A percentile compares a stretch with the other conserved stretches of the same genome.
Conservation (phyloP, 2,888 invertebrate genomes). For the Liopterus haemorrhoidalis region DNA sequence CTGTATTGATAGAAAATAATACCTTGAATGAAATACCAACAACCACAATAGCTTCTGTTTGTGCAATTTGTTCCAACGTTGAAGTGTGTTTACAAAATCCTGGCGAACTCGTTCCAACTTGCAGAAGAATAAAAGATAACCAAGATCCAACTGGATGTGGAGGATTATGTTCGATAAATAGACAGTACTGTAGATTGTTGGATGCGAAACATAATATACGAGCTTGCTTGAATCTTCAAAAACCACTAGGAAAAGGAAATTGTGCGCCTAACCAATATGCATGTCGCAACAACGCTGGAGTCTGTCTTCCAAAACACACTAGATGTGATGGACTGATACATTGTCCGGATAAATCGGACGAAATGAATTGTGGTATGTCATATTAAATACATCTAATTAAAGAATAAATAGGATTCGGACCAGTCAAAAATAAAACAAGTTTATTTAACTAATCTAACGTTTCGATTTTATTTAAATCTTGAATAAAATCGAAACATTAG, state of each 20-base stretch:
- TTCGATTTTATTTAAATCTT: background rate
- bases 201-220: conserved; percentile 50
- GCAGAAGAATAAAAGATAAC: conserved; percentile 35
- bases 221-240: conserved; percentile 51
- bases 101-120: conserved; percentile 37
- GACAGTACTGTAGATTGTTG: conserved; percentile 58
- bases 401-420: conserved; percentile 16
- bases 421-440: conserved; percentile 14
- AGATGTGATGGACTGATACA: conserved; percentile 68
- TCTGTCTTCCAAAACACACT: conserved; percentile 59
- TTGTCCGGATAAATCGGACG: conserved; percentile 70
- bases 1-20: background rate
- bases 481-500: background rate
- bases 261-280: conserved; percentile 64
- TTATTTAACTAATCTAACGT: background rate
- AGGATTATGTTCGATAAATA: conserved; percentile 57
- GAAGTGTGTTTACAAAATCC: conserved; percentile 40
- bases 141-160: conserved; percentile 55
- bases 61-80: conserved; percentile 33
- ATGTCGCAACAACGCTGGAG: conserved; percentile 54
- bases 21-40: background rate
- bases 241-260: conserved; percentile 48
- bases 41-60: conserved; percentile 24
- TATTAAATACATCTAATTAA: too few species aligned
- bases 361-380: conserved; percentile 65